These are phyloP conservation scores for Lagenorhynchus albirostris DNA, from an alignment of 2,113 vertebrate genomes.

Conservation along the genomic window DNA sequence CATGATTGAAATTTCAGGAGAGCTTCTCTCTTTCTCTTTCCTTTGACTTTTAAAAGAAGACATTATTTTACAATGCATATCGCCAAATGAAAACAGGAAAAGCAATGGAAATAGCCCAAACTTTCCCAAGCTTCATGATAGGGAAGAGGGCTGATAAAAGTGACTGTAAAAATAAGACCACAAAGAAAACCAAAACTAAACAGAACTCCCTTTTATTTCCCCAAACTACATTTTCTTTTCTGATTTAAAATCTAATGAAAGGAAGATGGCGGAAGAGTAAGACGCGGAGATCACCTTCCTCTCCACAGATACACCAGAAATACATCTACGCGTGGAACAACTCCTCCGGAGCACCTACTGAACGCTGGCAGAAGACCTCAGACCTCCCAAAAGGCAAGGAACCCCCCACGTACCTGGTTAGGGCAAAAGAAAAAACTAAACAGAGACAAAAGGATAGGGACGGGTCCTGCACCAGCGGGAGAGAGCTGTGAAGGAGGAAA, in stretches of 20 bases:
- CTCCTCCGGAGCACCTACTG: too few species aligned
- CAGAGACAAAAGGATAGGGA: too few species aligned
- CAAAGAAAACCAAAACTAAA: conserved; percentile 37
- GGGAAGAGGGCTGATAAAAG: conserved; percentile 23
- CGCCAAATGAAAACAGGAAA: conserved; percentile 57
- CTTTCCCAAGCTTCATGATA: neutral
- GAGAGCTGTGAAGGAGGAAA: too few species aligned
- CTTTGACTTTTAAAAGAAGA: conserved; percentile 33
- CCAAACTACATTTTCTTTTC: conserved; percentile 33
- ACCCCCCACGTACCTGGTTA: too few species aligned
- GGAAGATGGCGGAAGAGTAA: too few species aligned
- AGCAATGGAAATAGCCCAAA: conserved; percentile 22
- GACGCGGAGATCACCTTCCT: too few species aligned
- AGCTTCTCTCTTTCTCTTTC: conserved; percentile 24
- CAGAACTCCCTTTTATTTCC: conserved; percentile 28
- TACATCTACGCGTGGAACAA: too few species aligned
- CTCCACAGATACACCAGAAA: too few species aligned
- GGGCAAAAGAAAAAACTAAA: too few species aligned
- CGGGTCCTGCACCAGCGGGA: too few species aligned
- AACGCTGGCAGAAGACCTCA: too few species aligned
- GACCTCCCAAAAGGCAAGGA: too few species aligned
- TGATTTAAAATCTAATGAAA: conserved; percentile 60
- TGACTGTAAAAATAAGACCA: conserved; percentile 2
- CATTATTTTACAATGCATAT: conserved; percentile 12
- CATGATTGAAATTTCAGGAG: conserved; percentile 37